phyloP scores from a whole-genome alignment of 1,140 invertebrate genomes.

The Sitobion miscanthi region DNA sequence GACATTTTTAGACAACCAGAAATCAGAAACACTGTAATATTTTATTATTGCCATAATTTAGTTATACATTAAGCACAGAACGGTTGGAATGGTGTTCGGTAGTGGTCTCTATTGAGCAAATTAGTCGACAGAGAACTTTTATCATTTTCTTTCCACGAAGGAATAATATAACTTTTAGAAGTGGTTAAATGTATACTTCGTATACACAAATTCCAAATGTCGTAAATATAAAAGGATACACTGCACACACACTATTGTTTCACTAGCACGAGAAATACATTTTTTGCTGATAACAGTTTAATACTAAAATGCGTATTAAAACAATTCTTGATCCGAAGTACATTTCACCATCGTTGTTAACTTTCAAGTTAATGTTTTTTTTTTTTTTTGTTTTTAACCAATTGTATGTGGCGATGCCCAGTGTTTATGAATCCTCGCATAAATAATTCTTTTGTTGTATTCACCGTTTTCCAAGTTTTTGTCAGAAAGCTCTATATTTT shows the following conservation, averaged over 20 bases:
- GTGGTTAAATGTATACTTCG: background rate
- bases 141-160: background rate
- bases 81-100: too few relatives aligned
- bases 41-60: too few relatives aligned
- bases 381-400: background rate
- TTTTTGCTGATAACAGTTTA: background rate
- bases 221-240: background rate
- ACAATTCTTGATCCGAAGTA: background rate
- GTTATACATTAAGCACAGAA: background rate
- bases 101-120: background rate
- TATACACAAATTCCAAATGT: background rate
- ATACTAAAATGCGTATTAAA: background rate
- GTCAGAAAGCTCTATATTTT: background rate
- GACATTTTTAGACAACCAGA: background rate
- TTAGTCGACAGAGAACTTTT: background rate
- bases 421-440: background rate
- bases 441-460: constrained; percentile 6
- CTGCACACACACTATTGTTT: background rate
- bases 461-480: constrained; percentile 28
- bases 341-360: background rate
- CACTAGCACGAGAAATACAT: background rate
- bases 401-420: background rate
- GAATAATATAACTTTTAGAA: background rate
- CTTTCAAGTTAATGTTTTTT: background rate
- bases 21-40: background rate